Evolutionary conservation across 2,113 vertebrate species (phyloP), one percentile per base, ranked within the genome.

Genomic region (Salvelinus sp.): DNA sequence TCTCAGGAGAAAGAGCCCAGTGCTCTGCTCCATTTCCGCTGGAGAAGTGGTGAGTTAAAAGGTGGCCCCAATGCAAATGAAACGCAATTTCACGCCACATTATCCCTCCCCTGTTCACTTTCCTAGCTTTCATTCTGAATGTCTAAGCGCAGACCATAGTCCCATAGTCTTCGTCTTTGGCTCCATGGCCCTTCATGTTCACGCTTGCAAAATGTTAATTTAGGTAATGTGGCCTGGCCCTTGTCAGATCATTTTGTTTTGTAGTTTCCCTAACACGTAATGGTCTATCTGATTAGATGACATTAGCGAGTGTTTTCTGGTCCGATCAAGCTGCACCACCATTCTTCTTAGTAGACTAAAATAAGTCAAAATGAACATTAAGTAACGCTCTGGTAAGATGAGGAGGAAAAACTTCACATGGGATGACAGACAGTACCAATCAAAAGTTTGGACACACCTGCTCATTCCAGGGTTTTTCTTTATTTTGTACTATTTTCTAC

Each of bases 1-100:
- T 88, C 86, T 85, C 79, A 38, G 22, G 81, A 76, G 79, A 75
- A 75, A 63, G 63, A 75, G 76, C 13, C 76, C 78, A 54, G 50
- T 33, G 88, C 87, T 91, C 80, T 86, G 92, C 91, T 94, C 92
- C 92, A 93, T 93, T 94, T 94, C 92, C 93, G 93, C 88, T 88
- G 86, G 91, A 93, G 92, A 94, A 93, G 93, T 87, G 76, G 77
- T 73, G 90, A 93, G 92, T 94, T 95, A 95, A 96, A 96, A 96
- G 93, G 95, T 96, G 93, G 94, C 94, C 93, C 93, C 94, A 88
- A 94, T 96, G 96, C 95, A 97, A 97, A 97, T 95, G 96, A 96
- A 98, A 98, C 95, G 97, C 96, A 98, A 98, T 98, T 98, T 98
- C 97, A 98, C 94, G 96, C 96, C 95, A 97, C 97, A 98, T 98